These are phyloP conservation scores for Andrena cerasifolii DNA, from an alignment of 1,140 invertebrate species.

Conservation along the genomic window DNA sequence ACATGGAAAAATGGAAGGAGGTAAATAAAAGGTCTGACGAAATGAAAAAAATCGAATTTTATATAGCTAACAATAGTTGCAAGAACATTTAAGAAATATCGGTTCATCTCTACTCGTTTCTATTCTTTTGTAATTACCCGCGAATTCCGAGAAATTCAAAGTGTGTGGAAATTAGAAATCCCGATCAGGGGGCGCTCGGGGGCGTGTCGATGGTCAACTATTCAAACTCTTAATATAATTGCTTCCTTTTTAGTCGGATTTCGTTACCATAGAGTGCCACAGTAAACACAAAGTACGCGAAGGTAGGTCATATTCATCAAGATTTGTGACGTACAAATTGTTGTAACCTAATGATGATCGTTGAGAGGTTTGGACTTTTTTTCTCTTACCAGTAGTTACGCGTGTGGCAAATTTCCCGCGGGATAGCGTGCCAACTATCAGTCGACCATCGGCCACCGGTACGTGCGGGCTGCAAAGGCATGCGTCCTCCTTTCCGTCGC, in stretches of 20 bases:
- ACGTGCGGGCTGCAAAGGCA: not conserved
- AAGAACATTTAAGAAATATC: not conserved
- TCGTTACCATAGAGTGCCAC: not conserved
- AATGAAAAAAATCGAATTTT: no score
- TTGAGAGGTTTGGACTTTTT: not conserved
- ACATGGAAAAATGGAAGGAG: no score
- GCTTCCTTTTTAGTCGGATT: not conserved
- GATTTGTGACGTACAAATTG: not conserved
- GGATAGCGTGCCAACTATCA: constrained; percentile 19
- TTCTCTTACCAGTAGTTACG: not conserved
- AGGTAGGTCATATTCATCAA: not conserved
- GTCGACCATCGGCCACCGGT: constrained; percentile 39
- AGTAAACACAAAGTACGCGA: not conserved
- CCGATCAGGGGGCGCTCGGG: not conserved
- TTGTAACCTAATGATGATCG: no score
- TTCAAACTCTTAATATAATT: not conserved
- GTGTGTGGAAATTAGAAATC: not conserved
- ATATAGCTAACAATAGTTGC: no score
- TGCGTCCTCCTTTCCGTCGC: constrained; percentile 6
- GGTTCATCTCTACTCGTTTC: not conserved
- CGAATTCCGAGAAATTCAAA: not conserved
- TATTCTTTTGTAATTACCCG: not conserved
- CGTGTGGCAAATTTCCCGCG: constrained; percentile 16
- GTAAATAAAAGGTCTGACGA: no score
- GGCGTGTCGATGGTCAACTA: not conserved